phyloP scores from a whole-genome alignment of 2,888 invertebrate species.

The Mylabris sibirica region DNA sequence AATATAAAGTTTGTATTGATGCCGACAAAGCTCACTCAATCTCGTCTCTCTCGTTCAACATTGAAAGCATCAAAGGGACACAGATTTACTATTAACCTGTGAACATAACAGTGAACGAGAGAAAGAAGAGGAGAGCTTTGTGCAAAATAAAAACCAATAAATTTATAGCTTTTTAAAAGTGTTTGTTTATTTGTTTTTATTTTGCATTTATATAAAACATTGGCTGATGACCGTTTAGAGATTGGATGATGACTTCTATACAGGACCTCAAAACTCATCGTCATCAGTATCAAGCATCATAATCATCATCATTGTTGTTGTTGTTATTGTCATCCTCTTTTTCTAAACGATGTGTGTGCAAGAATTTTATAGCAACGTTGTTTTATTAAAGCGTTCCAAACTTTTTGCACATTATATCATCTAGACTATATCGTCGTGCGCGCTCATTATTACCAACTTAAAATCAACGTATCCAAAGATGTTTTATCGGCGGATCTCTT shows the following conservation, averaged over 20 bases:
- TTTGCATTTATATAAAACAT: constrained; percentile 40
- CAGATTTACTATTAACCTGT: constrained; percentile 59
- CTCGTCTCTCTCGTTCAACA: constrained; percentile 27
- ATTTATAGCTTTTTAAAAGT: constrained; percentile 59
- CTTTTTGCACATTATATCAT: constrained; percentile 32
- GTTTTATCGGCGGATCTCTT: constrained; percentile 12
- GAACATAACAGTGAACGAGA: constrained; percentile 27
- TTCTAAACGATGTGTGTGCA: constrained; percentile 39
- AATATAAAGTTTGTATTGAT: constrained; percentile 44
- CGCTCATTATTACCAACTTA: constrained; percentile 6
- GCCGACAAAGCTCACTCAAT: constrained; percentile 55
- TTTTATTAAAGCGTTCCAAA: constrained; percentile 35
- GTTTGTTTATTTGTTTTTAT: neutral
- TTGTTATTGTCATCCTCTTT: constrained; percentile 16
- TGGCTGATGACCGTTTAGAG: constrained; percentile 52
- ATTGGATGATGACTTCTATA: constrained; percentile 28
- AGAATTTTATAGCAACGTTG: constrained; percentile 49
- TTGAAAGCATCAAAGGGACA: constrained; percentile 49
- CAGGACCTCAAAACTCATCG: constrained; percentile 42
- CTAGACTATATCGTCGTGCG: neutral
- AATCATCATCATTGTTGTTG: neutral
- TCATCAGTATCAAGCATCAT: constrained; percentile 39
- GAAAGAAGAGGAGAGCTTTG: constrained; percentile 44
- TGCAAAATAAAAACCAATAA: constrained; percentile 59
- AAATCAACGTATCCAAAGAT: neutral